Percentiles rank a stretch among this genome's conserved stretches.
phyloP scores from a whole-genome alignment of 2,797 vertebrate species.

The Acanthornis magna region DNA sequence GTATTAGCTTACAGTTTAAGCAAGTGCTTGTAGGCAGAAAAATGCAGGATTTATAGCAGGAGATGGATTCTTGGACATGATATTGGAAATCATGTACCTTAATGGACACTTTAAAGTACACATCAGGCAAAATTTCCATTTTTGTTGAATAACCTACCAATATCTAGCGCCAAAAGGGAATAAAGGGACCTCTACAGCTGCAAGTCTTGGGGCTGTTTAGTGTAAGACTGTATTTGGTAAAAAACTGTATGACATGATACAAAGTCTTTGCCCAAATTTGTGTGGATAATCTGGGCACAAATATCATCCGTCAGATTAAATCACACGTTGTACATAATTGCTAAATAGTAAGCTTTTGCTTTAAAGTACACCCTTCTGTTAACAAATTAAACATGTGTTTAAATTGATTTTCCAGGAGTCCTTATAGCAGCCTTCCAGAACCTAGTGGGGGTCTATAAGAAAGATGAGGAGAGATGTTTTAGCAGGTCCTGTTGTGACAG shows the following conservation, averaged over 20 bases:
- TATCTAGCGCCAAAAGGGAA: not conserved
- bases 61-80: not conserved
- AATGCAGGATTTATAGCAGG: not conserved
- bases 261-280: not conserved
- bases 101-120: not conserved
- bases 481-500: not conserved
- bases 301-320: not conserved
- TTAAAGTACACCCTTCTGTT: not conserved
- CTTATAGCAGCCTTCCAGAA: not conserved
- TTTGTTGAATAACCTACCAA: not conserved
- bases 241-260: not conserved
- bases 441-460: fast-evolving
- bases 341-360: not conserved
- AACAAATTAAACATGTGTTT: not conserved
- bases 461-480: not conserved
- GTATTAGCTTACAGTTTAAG: not conserved
- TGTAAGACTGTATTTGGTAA: not conserved
- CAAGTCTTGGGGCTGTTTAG: not conserved
- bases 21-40: not conserved
- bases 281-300: not conserved
- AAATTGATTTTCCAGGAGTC: not conserved
- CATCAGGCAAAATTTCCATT: not conserved
- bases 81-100: not conserved
- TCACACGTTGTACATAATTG: not conserved
- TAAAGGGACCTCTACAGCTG: not conserved